phyloP scores from a whole-genome alignment of 2,888 invertebrate species.

The Drosophila yooni region DNA sequence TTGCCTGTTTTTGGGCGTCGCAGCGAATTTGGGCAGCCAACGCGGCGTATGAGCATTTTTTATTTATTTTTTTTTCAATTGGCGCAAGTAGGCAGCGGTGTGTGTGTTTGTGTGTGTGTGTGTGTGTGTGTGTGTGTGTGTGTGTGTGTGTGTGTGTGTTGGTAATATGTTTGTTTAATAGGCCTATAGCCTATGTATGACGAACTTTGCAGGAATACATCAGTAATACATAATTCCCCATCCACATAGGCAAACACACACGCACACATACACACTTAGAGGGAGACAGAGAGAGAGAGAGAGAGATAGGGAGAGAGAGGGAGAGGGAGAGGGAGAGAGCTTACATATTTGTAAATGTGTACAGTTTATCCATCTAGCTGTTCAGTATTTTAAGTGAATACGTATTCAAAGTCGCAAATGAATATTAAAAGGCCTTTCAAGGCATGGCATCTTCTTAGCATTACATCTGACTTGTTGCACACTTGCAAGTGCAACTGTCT shows the following conservation, averaged over 20 bases:
- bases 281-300: background rate
- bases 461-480: conserved; percentile 9
- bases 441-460: background rate
- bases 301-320: background rate
- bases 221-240: conserved; percentile 47
- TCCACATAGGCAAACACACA: conserved; percentile 9
- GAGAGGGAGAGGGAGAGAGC: too few species aligned
- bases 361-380: conserved; percentile 1
- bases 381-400: background rate
- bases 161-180: conserved; percentile 79
- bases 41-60: conserved; percentile 41
- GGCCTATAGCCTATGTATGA: conserved; percentile 64
- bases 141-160: conserved; percentile 35
- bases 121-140: background rate
- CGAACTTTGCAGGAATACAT: conserved; percentile 45
- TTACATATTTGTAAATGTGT: conserved; percentile 3
- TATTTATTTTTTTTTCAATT: conserved; percentile 6
- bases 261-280: too few species aligned
- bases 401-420: background rate
- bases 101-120: conserved; percentile 9
- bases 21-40: conserved; percentile 58
- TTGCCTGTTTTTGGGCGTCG: conserved; percentile 68
- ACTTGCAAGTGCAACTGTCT: background rate
- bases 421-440: background rate
- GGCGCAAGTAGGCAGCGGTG: conserved; percentile 7